Evolutionary conservation across 2,888 invertebrate species (phyloP), one percentile per base, ranked within the genome.

Genomic region (Acrocera orbiculus): DNA sequence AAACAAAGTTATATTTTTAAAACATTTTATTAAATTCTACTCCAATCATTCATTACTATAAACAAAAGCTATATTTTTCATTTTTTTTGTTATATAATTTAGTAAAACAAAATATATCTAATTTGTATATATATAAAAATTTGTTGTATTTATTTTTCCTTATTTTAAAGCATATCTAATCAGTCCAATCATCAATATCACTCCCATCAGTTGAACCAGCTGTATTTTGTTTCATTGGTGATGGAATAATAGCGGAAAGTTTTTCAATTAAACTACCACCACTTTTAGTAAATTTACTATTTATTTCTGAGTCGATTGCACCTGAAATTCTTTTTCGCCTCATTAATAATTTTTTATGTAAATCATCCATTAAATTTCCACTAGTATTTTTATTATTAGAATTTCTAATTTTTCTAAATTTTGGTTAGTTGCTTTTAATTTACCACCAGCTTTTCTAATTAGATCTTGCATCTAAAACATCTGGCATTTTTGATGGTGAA

Each of bases 371-470:
- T 23, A 92, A 63, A 57, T 87, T 81, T 2, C 78, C 58, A 30
- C 3, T 39, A 10, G 11, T 15, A 7, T 26, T 20, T n/a, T 24
- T 15, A 16, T 20, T 8, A 22, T 17, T 13, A 22, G n/a, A n/a
- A n/a, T n/a, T n/a, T n/a, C n/a, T n/a, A n/a, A n/a, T n/a, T 30
- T 16, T 10, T 23, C 14, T 45, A 33, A 32, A 14, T 28, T 35
- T n/a, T n/a, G n/a, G n/a, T n/a, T n/a, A 1, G 73, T 68, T 17
- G 68, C 64, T 32, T 71, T 69, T 34, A 83, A 63, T 48, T 73
- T 75, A 9, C 78, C 82, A n/a, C 87, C 89, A 3, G 86, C 87
- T 41, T 78, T 69, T n/a, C 92, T 67, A 49, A 93, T 93, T 80
- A 5, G 81, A 71, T 38, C 79, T 71, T 6, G 69, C 67, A 52